These are phyloP conservation scores for Bubo bubo DNA, from an alignment of 2,113 vertebrate genomes.

Conservation along the genomic window DNA sequence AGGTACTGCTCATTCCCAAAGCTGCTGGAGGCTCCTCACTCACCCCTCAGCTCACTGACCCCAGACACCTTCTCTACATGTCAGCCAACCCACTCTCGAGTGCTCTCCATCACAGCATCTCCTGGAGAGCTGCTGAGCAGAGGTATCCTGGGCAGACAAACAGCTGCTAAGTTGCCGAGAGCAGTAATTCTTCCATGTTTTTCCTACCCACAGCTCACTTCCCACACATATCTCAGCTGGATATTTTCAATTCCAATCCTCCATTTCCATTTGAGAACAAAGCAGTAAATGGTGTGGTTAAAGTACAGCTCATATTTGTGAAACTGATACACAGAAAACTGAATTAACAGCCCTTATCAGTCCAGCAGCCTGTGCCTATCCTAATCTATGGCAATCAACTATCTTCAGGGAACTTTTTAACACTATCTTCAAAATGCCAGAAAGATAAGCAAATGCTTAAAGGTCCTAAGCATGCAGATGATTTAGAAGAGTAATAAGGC, in stretches of 20 bases:
- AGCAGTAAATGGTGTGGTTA: background rate
- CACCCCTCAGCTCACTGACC: background rate
- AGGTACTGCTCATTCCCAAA: background rate
- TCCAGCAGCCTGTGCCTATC: background rate
- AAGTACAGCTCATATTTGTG: background rate
- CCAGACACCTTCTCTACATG: accelerated
- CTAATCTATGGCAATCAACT: background rate
- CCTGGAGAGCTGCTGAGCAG: background rate
- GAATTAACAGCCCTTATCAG: background rate
- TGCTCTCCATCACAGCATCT: background rate
- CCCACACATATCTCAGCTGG: background rate
- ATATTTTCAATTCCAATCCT: background rate
- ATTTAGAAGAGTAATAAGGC: background rate
- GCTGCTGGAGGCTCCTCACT: background rate
- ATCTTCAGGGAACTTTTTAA: background rate
- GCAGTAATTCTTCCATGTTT: background rate
- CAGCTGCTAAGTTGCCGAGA: background rate
- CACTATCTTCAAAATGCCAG: background rate
- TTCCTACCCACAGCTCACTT: background rate
- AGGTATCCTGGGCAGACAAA: background rate
- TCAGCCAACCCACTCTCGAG: accelerated
- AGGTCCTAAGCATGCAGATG: background rate
- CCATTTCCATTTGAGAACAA: background rate
- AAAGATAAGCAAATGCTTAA: background rate
- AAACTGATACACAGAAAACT: background rate